A percentile compares a stretch with the other conserved stretches of the same genome.
Evolutionary conservation across 2,797 vertebrate genomes (phyloP).

Genomic region (Cephalopachus bancanus): DNA sequence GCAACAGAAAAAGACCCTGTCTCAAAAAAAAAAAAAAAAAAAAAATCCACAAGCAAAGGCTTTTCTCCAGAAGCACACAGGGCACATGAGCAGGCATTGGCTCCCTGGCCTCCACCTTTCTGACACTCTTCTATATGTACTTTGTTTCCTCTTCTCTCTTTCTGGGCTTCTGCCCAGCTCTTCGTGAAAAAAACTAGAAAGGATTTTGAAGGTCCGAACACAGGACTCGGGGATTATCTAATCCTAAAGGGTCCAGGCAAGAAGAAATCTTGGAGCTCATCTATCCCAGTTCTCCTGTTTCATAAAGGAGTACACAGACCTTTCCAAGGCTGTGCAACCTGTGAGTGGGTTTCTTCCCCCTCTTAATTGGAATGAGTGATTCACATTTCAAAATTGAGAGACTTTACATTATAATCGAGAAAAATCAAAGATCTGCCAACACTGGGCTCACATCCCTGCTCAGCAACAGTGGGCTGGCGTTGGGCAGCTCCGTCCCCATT

Average conservation of each 20-base stretch:
- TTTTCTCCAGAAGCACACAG: neutral
- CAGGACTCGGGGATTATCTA: neutral
- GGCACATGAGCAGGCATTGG: neutral
- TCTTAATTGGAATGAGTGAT: conserved; percentile 28
- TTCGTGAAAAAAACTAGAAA: neutral
- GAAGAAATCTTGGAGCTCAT: neutral
- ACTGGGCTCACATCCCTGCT: neutral
- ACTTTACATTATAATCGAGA: conserved; percentile 31
- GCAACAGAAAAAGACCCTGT: too few relatives aligned
- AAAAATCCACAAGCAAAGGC: neutral
- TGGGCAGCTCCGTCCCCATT: fast-evolving
- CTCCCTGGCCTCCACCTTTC: neutral
- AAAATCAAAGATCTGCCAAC: neutral
- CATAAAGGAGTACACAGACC: neutral
- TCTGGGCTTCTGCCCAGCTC: neutral
- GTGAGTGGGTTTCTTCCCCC: neutral
- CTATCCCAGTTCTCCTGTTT: neutral
- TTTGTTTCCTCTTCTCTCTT: neutral
- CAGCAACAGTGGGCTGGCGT: neutral
- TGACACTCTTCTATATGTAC: neutral
- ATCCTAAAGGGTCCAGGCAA: neutral
- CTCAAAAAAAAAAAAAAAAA: neutral
- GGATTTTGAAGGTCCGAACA: neutral
- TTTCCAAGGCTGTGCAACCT: neutral
- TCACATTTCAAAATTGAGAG: conserved; percentile 56